A percentile compares a stretch with the other conserved stretches of the same genome.
These are phyloP conservation scores for Lamellibrachia columna DNA, from an alignment of 2,888 invertebrate species.

Conservation along the genomic window DNA sequence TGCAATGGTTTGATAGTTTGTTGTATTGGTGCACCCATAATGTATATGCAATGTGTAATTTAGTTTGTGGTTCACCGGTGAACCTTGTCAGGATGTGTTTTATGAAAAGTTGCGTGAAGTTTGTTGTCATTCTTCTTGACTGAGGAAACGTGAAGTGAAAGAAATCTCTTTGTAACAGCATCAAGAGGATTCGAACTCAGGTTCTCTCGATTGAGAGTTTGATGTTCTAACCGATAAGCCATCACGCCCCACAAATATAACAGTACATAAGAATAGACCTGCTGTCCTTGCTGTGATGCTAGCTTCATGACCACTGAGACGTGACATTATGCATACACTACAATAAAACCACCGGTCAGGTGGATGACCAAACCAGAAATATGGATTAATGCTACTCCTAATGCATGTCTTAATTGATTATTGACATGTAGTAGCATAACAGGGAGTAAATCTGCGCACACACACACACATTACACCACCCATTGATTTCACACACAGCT, in stretches of 20 bases:
- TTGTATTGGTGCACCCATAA: no score
- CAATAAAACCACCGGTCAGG: background rate
- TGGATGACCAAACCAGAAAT: conserved; percentile 4
- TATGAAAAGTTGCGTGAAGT: background rate
- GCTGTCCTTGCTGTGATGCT: background rate
- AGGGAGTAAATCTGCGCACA: background rate
- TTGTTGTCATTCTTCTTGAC: background rate
- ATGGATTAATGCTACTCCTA: background rate
- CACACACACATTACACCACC: conserved; percentile 1
- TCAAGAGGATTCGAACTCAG: no score
- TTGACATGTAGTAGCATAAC: background rate
- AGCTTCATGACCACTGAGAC: background rate
- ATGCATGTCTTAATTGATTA: conserved; percentile 3
- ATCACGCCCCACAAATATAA: background rate
- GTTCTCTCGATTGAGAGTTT: no score
- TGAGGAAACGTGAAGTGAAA: background rate
- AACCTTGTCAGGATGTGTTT: background rate
- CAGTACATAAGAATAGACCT: background rate
- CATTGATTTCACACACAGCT: background rate
- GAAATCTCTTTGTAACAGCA: no score
- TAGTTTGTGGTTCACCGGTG: background rate
- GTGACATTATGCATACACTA: background rate
- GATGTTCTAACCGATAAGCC: no score
- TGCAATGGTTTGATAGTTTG: no score
- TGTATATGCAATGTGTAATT: no score